These are phyloP conservation scores for Paracanthobrama guichenoti DNA, from an alignment of 2,113 vertebrate genomes.

Conservation along the genomic window DNA sequence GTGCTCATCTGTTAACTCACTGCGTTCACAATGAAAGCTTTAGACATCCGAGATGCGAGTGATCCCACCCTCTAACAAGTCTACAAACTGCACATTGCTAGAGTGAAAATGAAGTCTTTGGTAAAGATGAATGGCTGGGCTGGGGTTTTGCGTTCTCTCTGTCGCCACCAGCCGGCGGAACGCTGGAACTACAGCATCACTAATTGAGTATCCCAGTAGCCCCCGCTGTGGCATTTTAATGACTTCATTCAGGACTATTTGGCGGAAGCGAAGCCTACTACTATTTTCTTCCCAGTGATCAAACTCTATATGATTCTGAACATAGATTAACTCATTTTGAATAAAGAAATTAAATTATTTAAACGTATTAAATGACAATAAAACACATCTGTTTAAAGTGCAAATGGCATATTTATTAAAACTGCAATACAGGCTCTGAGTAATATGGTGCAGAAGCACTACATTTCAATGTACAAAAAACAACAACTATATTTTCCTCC, in stretches of 20 bases:
- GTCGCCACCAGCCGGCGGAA: conserved; percentile 53
- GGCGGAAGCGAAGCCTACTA: not conserved
- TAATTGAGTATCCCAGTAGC: not conserved
- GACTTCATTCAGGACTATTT: not conserved
- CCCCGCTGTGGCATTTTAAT: not conserved
- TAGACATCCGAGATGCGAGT: conserved; percentile 34
- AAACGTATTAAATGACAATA: not conserved
- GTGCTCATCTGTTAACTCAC: conserved; percentile 48
- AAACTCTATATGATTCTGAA: not conserved
- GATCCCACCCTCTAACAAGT: conserved; percentile 57
- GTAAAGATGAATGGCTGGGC: conserved; percentile 37
- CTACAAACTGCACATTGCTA: not conserved
- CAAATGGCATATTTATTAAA: conserved; percentile 73
- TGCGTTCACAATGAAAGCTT: conserved; percentile 64
- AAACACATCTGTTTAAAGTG: conserved; percentile 58
- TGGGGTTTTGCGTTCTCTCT: conserved; percentile 1
- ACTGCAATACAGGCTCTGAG: conserved; percentile 58
- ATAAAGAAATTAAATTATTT: not conserved
- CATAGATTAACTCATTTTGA: not conserved
- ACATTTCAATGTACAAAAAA: not conserved
- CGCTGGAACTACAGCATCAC: conserved; percentile 17
- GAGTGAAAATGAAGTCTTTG: not conserved
- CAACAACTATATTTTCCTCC: not conserved
- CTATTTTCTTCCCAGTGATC: too few relatives aligned
- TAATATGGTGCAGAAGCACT: conserved; percentile 55